phyloP scores from a whole-genome alignment of 1,140 invertebrate genomes.

The Lamellibrachia luymesi region DNA sequence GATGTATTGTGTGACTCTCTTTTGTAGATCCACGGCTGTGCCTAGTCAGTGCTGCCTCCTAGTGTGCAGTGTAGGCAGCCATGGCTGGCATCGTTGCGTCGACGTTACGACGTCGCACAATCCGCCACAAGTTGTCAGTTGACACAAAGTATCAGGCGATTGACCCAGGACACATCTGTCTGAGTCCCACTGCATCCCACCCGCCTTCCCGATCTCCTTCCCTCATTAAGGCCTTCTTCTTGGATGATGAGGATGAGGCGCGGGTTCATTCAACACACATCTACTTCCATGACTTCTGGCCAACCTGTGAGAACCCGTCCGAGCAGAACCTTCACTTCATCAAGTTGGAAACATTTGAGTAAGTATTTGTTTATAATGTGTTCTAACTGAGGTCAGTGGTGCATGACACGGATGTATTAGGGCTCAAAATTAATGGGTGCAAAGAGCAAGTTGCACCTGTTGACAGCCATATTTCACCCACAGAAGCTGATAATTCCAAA shows the following conservation, averaged over 20 bases:
- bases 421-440: too few relatives aligned
- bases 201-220: conserved; percentile 27
- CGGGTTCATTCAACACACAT: conserved; percentile 21
- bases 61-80: background rate
- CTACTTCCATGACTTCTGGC: conserved; percentile 30
- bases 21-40: background rate
- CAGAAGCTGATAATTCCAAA: too few relatives aligned
- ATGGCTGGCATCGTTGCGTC: conserved; percentile 31
- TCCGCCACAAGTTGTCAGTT: conserved; percentile 24
- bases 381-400: too few relatives aligned
- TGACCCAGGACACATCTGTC: conserved; percentile 28
- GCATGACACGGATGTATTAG: too few relatives aligned
- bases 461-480: too few relatives aligned
- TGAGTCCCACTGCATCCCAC: conserved; percentile 29
- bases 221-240: background rate
- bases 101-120: conserved; percentile 23
- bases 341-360: conserved; percentile 30
- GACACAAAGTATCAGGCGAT: conserved; percentile 25
- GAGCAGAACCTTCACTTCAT: conserved; percentile 17
- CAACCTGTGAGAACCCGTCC: conserved; percentile 23
- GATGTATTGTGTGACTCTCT: background rate
- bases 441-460: too few relatives aligned
- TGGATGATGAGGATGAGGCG: background rate
- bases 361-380: background rate
- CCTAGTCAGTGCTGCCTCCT: background rate